A percentile compares a stretch with the other conserved stretches of the same genome.
phyloP scores from a whole-genome alignment of 1,140 invertebrate genomes.

The Anthonomus grandis region DNA sequence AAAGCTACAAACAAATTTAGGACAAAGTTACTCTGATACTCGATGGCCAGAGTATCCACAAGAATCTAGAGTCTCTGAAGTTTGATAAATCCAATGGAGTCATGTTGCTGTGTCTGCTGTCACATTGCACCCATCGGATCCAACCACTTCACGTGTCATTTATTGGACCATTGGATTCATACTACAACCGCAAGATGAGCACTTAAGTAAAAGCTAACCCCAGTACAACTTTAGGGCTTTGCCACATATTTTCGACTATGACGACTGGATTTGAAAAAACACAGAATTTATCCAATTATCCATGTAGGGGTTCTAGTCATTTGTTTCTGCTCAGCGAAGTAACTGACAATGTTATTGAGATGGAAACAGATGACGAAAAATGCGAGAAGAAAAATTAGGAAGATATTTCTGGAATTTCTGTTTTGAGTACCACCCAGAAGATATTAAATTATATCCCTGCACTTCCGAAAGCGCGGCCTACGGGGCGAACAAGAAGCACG shows the following conservation, averaged over 20 bases:
- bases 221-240: no score
- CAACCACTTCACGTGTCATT: conserved; percentile 48
- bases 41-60: conserved; percentile 41
- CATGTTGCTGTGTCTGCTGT: conserved; percentile 24
- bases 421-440: neutral
- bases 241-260: no score
- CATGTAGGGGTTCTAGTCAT: neutral
- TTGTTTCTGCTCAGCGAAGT: neutral
- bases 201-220: conserved; percentile 32
- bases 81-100: conserved; percentile 25
- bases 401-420: neutral
- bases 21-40: neutral
- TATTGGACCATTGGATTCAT: conserved; percentile 41
- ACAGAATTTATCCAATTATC: neutral
- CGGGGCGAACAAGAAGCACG: no score
- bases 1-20: neutral
- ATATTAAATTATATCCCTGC: neutral
- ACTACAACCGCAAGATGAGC: conserved; percentile 30
- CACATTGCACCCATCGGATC: conserved; percentile 32
- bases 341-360: neutral
- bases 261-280: neutral
- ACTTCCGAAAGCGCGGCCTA: no score
- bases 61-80: conserved; percentile 22
- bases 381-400: neutral
- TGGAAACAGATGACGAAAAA: neutral